phyloP scores from a whole-genome alignment of 2,797 vertebrate species.

The Sus cebifrons region DNA sequence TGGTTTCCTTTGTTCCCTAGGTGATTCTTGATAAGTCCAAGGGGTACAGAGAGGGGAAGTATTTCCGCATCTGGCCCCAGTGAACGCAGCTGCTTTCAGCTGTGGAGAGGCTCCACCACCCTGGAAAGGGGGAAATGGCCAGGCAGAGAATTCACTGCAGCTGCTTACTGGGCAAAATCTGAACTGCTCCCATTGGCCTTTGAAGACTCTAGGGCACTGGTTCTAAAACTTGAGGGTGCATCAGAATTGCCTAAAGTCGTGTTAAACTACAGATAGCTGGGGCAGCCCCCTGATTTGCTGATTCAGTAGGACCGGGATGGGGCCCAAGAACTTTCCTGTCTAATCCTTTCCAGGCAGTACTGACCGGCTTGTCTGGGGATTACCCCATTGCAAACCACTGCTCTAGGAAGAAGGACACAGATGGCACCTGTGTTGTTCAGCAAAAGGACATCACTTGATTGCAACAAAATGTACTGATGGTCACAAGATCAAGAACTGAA shows the following conservation, averaged over 20 bases:
- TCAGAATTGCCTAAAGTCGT: neutral
- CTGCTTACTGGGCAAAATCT: neutral
- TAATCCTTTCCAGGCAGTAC: neutral
- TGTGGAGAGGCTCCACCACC: neutral
- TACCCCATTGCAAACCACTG: neutral
- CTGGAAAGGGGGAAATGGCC: neutral
- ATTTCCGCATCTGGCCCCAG: constrained; percentile 50
- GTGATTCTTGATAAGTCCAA: constrained; percentile 63
- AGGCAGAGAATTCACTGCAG: neutral
- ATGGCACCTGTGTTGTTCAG: neutral
- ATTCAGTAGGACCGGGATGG: neutral
- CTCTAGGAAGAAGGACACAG: neutral
- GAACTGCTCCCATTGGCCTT: neutral
- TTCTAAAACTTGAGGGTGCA: neutral
- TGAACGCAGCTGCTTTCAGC: neutral
- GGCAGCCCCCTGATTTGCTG: neutral
- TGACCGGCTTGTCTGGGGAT: neutral
- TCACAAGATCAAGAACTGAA: constrained; percentile 20
- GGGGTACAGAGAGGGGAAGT: neutral
- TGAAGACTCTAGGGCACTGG: neutral
- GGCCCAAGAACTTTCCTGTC: neutral
- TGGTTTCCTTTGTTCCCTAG: constrained; percentile 65
- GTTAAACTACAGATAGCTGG: neutral
- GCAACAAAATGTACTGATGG: neutral
- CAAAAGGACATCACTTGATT: neutral